Percentiles rank a stretch among this genome's conserved stretches.
Conservation (phyloP, 2,797 vertebrate genomes). For the Petrocephalus sullivani region DNA sequence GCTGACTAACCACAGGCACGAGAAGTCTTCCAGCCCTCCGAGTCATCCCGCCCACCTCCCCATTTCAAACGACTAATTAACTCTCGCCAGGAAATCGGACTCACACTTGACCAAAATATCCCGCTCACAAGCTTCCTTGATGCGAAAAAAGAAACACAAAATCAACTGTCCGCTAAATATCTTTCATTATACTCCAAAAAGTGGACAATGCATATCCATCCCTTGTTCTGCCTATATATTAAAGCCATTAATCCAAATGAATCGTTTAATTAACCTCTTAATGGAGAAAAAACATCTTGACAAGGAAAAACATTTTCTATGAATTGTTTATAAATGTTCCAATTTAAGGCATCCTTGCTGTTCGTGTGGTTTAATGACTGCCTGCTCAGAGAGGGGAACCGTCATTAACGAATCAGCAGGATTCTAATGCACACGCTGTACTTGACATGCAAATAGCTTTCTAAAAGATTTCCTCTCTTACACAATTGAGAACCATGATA, state of each 20-base stretch:
- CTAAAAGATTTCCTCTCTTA: slow-evolving; percentile 9
- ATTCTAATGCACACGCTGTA: slow-evolving; percentile 4
- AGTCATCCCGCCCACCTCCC: neutral
- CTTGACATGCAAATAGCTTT: slow-evolving; percentile 39
- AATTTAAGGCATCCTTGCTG: slow-evolving; percentile 16
- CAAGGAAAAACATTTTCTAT: slow-evolving; percentile 9
- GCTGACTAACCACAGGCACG: neutral
- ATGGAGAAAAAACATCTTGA: neutral
- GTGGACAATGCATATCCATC: neutral
- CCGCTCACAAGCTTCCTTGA: neutral
- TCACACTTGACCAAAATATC: neutral
- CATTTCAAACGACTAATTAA: neutral
- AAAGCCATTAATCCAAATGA: neutral
- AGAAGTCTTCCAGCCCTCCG: neutral
- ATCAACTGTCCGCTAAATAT: neutral
- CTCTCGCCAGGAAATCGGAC: neutral
- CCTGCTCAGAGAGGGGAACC: slow-evolving; percentile 1
- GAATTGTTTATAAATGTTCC: slow-evolving; percentile 14
- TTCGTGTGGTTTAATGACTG: slow-evolving; percentile 21
- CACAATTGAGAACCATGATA: slow-evolving; percentile 28
- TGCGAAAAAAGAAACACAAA: neutral
- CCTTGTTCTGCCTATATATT: neutral
- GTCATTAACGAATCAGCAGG: slow-evolving; percentile 26
- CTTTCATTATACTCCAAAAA: neutral
- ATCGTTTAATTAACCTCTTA: neutral